These are phyloP conservation scores for Camponotus floridanus DNA, from an alignment of 1,140 invertebrate species.

Conservation along the genomic window DNA sequence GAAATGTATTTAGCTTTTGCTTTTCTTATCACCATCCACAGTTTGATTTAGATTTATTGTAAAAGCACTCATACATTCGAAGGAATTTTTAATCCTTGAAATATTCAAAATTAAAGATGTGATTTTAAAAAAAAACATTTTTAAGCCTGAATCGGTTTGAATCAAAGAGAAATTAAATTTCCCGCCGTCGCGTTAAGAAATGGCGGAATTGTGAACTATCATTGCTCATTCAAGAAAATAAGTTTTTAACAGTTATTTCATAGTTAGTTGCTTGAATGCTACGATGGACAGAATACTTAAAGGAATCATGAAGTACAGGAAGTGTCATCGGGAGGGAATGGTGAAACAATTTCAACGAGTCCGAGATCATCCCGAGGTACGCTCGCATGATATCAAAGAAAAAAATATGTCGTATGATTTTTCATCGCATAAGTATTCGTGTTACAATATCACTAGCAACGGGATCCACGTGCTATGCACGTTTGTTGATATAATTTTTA, in stretches of 20 bases:
- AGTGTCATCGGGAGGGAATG: constrained; percentile 93
- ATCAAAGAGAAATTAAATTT: constrained; percentile 49
- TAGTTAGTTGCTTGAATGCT: constrained; percentile 21
- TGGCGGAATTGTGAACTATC: constrained; percentile 74
- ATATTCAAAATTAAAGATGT: neutral
- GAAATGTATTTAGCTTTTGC: no score
- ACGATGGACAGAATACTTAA: constrained; percentile 94
- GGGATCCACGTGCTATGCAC: neutral
- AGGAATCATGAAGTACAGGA: constrained; percentile 95
- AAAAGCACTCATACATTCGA: no score
- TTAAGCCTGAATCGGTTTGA: neutral
- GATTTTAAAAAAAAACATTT: neutral
- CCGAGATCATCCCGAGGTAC: constrained; percentile 94
- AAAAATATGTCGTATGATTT: constrained; percentile 8
- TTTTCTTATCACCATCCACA: no score
- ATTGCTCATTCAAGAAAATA: constrained; percentile 37
- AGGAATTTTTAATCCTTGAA: no score
- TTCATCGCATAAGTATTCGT: neutral
- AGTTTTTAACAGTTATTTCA: constrained; percentile 36
- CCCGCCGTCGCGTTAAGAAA: constrained; percentile 52
- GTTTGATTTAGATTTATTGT: no score
- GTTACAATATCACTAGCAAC: neutral
- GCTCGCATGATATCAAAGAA: constrained; percentile 74
- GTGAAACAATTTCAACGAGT: constrained; percentile 96
- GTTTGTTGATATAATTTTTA: constrained; percentile 19